phyloP scores from a whole-genome alignment of 2,113 vertebrate species.

The Sclerurus mexicanus region DNA sequence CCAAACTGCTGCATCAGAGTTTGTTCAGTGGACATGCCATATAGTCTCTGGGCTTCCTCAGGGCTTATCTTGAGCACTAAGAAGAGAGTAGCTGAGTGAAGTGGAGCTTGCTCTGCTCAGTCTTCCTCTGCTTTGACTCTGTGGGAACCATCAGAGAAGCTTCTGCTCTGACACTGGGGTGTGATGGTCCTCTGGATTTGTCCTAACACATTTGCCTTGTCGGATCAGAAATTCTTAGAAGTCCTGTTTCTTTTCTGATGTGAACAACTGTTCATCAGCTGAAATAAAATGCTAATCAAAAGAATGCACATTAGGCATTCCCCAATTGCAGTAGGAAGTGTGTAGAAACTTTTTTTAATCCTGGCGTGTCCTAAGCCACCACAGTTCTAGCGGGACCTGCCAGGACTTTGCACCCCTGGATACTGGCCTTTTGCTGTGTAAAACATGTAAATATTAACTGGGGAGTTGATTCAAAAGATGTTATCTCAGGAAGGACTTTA shows the following conservation, averaged over 20 bases:
- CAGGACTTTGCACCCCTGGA: background rate
- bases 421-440: background rate
- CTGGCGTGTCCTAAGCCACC: accelerated
- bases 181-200: background rate
- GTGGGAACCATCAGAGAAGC: accelerated
- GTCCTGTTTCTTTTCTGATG: background rate
- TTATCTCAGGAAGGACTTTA: background rate
- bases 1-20: background rate
- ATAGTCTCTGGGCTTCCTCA: accelerated
- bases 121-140: background rate
- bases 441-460: background rate
- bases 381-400: background rate
- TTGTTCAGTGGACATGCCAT: background rate
- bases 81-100: background rate
- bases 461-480: background rate
- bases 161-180: background rate
- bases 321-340: background rate
- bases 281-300: background rate
- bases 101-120: accelerated
- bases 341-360: background rate
- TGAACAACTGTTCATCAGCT: background rate
- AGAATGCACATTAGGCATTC: background rate
- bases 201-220: accelerated
- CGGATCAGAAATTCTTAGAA: background rate
- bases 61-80: background rate